Evolutionary conservation across 1,140 invertebrate genomes (phyloP).

Genomic region (Bombus waltoni): DNA sequence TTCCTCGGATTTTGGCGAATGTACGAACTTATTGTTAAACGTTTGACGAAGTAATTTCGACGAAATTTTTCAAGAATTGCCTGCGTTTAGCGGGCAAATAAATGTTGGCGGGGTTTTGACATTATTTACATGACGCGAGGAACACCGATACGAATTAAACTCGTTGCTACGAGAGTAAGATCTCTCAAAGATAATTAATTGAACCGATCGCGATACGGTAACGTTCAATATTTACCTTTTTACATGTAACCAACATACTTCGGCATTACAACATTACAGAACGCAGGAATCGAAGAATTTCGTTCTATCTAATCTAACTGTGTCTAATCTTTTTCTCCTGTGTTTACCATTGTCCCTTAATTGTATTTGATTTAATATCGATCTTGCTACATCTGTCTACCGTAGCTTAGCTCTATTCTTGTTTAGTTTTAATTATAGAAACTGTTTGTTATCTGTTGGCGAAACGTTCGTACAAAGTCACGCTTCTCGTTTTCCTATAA

Average conservation of each 20-base stretch:
- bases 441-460: not conserved
- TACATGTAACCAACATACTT: not conserved
- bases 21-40: not conserved
- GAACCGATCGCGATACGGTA: constrained; percentile 10
- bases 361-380: not conserved
- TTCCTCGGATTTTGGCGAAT: not conserved
- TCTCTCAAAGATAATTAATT: constrained; percentile 28
- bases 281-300: not conserved
- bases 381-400: not conserved
- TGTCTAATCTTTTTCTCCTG: not conserved
- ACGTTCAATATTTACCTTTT: constrained; percentile 35
- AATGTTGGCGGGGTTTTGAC: not conserved
- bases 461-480: no score
- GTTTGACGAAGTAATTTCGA: not conserved
- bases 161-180: constrained; percentile 1
- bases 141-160: not conserved
- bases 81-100: not conserved
- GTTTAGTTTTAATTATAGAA: not conserved
- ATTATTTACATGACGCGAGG: not conserved
- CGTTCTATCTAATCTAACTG: not conserved
- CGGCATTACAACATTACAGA: not conserved
- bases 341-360: no score
- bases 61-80: not conserved
- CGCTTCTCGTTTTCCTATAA: no score
- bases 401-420: not conserved